Conservation (phyloP, 2,888 invertebrate species). For the Malacosoma neustria region DNA sequence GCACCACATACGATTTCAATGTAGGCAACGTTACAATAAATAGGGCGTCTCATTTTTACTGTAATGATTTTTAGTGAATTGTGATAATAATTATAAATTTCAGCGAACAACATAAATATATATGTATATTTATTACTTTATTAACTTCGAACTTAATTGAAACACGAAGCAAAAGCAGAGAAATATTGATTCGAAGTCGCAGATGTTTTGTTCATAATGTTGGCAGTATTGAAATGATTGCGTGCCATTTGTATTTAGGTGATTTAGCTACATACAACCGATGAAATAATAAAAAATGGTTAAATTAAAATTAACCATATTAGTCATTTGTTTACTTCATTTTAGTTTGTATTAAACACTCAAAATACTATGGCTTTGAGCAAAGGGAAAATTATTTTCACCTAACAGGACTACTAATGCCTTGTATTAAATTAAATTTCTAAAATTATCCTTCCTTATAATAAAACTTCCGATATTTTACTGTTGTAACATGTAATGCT, state of each 20-base stretch:
- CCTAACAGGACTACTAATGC: too few species aligned
- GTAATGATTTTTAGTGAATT: neutral
- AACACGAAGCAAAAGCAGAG: neutral
- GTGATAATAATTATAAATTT: slow-evolving; percentile 1
- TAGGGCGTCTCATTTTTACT: slow-evolving; percentile 13
- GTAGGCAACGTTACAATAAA: slow-evolving; percentile 32
- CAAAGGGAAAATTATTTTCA: too few species aligned
- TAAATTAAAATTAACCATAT: neutral
- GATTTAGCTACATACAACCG: slow-evolving; percentile 1
- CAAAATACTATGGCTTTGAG: too few species aligned
- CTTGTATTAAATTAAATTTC: too few species aligned
- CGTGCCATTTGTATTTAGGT: neutral
- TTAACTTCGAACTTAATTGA: too few species aligned
- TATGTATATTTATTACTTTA: too few species aligned
- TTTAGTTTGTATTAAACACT: too few species aligned
- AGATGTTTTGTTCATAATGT: slow-evolving; percentile 3
- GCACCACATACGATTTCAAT: slow-evolving; percentile 25
- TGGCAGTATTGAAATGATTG: slow-evolving; percentile 1
- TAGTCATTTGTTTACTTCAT: neutral
- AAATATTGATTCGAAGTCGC: neutral
- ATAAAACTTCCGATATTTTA: too few species aligned
- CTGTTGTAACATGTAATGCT: too few species aligned
- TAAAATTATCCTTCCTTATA: too few species aligned
- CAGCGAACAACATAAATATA: too few species aligned
- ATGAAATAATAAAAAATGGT: neutral